phyloP scores from a whole-genome alignment of 2,113 vertebrate species.

The Merops nubicus region DNA sequence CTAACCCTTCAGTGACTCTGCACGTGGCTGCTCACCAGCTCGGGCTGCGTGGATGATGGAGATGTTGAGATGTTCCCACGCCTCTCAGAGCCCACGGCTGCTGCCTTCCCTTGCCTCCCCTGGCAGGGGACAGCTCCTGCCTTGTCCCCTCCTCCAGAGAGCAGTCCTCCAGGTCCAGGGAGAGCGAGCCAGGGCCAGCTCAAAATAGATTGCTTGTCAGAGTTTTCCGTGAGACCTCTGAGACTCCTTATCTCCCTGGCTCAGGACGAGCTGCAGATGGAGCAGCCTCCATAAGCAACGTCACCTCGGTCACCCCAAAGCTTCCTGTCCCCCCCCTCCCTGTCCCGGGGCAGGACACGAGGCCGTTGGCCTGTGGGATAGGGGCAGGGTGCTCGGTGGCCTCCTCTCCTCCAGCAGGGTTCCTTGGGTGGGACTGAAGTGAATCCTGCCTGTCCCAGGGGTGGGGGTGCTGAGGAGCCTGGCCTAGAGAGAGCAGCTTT shows the following conservation, averaged over 20 bases:
- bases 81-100: background rate
- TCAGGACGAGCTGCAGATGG: background rate
- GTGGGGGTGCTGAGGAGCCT: accelerated
- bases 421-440: background rate
- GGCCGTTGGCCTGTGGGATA: background rate
- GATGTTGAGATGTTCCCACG: accelerated
- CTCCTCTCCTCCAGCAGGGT: background rate
- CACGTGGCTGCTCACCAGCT: accelerated
- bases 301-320: background rate
- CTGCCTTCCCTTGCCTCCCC: accelerated
- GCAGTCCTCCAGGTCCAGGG: too few relatives aligned
- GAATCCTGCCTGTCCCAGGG: background rate
- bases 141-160: background rate
- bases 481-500: background rate
- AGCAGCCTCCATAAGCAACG: background rate
- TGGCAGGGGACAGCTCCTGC: background rate
- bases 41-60: too few relatives aligned
- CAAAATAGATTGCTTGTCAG: conserved; percentile 24
- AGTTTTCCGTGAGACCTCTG: conserved; percentile 30
- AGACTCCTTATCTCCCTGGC: conserved; percentile 43
- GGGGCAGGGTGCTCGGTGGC: accelerated
- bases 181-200: background rate
- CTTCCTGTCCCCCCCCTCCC: background rate
- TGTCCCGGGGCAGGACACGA: accelerated
- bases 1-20: too few relatives aligned